Percentiles rank a stretch among this genome's conserved stretches.
Evolutionary conservation across 2,113 vertebrate species (phyloP).

Genomic region (Corythaeola cristata): DNA sequence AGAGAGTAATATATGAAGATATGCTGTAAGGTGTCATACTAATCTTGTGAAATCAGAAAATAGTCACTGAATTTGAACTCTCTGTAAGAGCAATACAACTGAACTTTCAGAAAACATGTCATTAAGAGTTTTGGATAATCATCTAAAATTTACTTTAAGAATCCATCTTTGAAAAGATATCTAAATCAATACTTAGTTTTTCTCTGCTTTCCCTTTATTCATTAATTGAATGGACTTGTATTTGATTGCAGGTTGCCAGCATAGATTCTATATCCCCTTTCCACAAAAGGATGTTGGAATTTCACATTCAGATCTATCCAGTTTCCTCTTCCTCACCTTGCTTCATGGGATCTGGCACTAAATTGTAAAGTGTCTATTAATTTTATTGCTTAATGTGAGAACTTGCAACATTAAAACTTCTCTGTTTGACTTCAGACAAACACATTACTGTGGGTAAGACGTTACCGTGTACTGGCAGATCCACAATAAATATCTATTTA

Average conservation of each 20-base stretch:
- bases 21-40: neutral
- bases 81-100: neutral
- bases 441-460: neutral
- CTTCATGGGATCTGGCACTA: neutral
- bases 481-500: slow-evolving; percentile 15
- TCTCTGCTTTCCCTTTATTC: neutral
- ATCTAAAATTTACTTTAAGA: neutral
- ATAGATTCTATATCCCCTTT: neutral
- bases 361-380: neutral
- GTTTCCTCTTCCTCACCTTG: neutral
- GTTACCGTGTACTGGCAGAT: neutral
- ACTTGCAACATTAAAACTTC: neutral
- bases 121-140: neutral
- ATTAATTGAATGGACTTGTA: neutral
- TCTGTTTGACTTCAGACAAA: neutral
- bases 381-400: neutral
- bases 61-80: neutral
- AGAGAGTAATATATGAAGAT: neutral
- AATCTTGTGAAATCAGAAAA: neutral
- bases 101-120: neutral
- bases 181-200: neutral
- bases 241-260: neutral
- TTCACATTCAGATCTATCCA: neutral
- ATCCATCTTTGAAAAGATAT: neutral
- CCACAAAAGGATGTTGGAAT: neutral